These are phyloP conservation scores for Dolichomitus sp. DNA, from an alignment of 2,888 invertebrate species.

Conservation along the genomic window DNA sequence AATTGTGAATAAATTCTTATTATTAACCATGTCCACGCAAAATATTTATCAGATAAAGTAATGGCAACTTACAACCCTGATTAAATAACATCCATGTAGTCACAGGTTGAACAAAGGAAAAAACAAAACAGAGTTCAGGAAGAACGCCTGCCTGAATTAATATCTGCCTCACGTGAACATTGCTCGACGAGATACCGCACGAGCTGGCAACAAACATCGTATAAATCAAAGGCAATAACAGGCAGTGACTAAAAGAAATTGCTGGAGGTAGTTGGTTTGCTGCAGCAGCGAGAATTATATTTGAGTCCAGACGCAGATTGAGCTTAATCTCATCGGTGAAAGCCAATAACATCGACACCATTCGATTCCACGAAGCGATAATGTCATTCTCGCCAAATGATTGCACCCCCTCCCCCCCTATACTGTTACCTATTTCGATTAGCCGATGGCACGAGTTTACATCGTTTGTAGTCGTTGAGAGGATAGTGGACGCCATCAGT, in stretches of 20 bases:
- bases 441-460: constrained; percentile 45
- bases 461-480: constrained; percentile 7
- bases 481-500: constrained; percentile 11
- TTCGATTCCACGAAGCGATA: constrained; percentile 28
- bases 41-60: no score
- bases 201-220: constrained; percentile 12
- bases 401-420: neutral
- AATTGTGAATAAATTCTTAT: no score
- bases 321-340: constrained; percentile 18
- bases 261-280: neutral
- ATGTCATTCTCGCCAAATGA: constrained; percentile 41
- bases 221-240: constrained; percentile 15
- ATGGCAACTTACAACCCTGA: neutral
- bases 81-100: neutral
- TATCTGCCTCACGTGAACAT: constrained; percentile 7
- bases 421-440: constrained; percentile 42
- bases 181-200: constrained; percentile 14
- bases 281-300: constrained; percentile 17
- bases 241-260: neutral
- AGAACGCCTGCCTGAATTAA: constrained; percentile 23
- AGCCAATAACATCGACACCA: constrained; percentile 33
- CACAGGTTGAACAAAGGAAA: constrained; percentile 21
- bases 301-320: neutral
- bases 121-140: neutral
- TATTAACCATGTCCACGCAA: no score